A percentile compares a stretch with the other conserved stretches of the same genome.
Conservation (phyloP, 2,888 invertebrate genomes). For the Galerucella calmariensis region DNA sequence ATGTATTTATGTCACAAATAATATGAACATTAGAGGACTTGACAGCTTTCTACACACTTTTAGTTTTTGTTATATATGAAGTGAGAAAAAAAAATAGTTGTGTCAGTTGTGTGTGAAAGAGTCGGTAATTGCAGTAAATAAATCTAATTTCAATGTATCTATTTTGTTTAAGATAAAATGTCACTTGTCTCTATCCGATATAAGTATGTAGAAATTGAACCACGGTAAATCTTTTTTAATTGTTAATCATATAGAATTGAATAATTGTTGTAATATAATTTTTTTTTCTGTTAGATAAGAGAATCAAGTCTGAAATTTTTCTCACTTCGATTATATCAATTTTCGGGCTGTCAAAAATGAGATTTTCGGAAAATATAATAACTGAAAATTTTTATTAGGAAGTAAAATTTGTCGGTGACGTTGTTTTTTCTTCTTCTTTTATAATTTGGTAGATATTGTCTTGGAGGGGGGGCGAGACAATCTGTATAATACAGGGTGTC, state of each 20-base stretch:
- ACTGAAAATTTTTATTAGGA: constrained; percentile 23
- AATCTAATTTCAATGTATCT: background rate
- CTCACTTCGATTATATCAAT: constrained; percentile 24
- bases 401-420: constrained; percentile 26
- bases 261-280: constrained; percentile 16
- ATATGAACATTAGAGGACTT: constrained; percentile 26
- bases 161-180: background rate
- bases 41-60: constrained; percentile 24
- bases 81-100: constrained; percentile 26
- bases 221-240: background rate
- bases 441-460: constrained; percentile 23
- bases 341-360: constrained; percentile 24
- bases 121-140: background rate
- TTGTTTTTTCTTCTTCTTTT: constrained; percentile 15
- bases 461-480: background rate
- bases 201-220: background rate
- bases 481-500: background rate
- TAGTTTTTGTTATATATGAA: constrained; percentile 16
- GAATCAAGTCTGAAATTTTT: constrained; percentile 28
- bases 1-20: constrained; percentile 40
- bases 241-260: background rate
- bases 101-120: background rate
- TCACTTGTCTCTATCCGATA: background rate
- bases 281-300: constrained; percentile 2
- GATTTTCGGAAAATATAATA: constrained; percentile 22